Base-by-base conservation (phyloP, 2,888 invertebrate genomes). In the Harpalus rubripes region DNA sequence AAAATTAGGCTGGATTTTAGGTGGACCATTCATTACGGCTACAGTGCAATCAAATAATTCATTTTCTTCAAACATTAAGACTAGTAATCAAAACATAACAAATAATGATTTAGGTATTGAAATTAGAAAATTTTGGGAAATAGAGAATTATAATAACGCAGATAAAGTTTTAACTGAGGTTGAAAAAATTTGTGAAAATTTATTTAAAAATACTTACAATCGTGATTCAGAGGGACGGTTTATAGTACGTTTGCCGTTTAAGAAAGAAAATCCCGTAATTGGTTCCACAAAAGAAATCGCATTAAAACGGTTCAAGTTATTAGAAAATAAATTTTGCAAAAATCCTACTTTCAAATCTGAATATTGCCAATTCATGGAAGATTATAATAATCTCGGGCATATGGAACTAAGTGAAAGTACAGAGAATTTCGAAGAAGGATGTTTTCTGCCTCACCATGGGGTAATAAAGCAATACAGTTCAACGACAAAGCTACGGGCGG, bases 361-460 rank as follows among this genome's bases (percentile, higher is more conserved):
- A 3, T 83, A 83, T 63, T 59, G 18, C 16, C 6, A 56, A 0
- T 83, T 83, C 32, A 10, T 83, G 39, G 1, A 41, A 4, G 74
- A 83, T 18, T 83, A 83, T 26, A 18, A 22, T 32, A 4, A 15
- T 3, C 18, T 74, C 7, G 26, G 26, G 0, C 82, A 82, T 56
- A 82, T 82, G 82, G 63, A 22, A 7, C 81, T 10, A 12, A 32
- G 32, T 32, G 81, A 39, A 12, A 26, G 15, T 15, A n/a, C 81
- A 63, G n/a, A 18, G 3, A 56, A 61, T 26, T 63, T 63, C 5
- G 39, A 18, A 10, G 3, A 7, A 10, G 16, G 15, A 7, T 86
- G 85, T 22, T 86, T 85, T 63, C 68, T 87, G 0, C 86, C 87
- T 2, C 86, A 86, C 63, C 83, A 83, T 39, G 83, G 61, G 8